Conservation (phyloP, 2,888 invertebrate genomes). For the Ferrisia virgata region DNA sequence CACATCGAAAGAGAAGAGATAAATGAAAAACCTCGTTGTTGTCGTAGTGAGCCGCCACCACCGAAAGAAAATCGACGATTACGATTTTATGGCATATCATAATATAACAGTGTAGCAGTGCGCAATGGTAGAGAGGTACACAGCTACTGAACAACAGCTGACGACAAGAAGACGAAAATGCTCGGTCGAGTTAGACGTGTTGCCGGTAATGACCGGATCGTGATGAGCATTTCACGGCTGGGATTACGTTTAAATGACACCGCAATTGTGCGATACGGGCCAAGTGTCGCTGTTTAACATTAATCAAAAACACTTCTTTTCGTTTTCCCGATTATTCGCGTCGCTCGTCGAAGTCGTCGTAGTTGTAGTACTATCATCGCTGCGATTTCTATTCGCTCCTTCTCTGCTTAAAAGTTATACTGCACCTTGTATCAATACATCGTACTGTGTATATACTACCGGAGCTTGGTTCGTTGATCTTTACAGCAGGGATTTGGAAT, state of each 20-base stretch:
- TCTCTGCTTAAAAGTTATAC: too few relatives aligned
- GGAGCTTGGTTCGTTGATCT: background rate
- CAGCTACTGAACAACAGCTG: conserved; percentile 6
- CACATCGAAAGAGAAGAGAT: too few relatives aligned
- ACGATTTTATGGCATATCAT: too few relatives aligned
- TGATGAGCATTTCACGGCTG: conserved; percentile 43
- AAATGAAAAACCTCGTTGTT: too few relatives aligned
- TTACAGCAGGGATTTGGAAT: background rate
- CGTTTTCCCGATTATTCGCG: background rate
- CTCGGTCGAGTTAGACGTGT: conserved; percentile 24
- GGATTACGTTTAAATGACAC: conserved; percentile 42
- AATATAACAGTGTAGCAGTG: too few relatives aligned
- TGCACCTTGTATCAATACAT: too few relatives aligned
- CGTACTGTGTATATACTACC: too few relatives aligned
- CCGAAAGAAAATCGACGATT: too few relatives aligned
- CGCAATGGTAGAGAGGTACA: too few relatives aligned
- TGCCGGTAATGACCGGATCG: conserved; percentile 41
- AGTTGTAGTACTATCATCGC: too few relatives aligned
- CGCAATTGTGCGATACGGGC: conserved; percentile 42
- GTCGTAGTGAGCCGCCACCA: too few relatives aligned
- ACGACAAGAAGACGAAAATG: background rate
- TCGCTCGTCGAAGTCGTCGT: background rate
- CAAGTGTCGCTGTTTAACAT: conserved; percentile 41
- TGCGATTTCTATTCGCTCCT: too few relatives aligned
- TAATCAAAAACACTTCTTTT: conserved; percentile 26